These are phyloP conservation scores for Rhinogobio ventralis DNA, from an alignment of 2,797 vertebrate species.

Conservation along the genomic window DNA sequence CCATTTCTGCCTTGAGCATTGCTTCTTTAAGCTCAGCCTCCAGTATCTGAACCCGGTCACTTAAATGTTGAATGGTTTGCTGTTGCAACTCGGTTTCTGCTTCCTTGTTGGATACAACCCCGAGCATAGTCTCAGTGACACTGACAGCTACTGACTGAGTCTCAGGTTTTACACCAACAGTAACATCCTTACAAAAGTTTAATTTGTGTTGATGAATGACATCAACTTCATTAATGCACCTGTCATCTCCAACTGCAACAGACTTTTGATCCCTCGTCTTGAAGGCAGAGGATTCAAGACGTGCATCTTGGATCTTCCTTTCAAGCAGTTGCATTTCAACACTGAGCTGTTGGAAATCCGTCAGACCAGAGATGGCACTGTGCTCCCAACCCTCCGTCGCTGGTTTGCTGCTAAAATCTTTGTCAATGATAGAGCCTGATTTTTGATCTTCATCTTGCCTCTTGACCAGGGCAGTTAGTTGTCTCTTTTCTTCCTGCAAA, in stretches of 20 bases:
- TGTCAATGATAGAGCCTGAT: background rate
- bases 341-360: slow-evolving; percentile 85
- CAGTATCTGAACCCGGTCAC: slow-evolving; percentile 86
- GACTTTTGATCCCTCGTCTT: slow-evolving; percentile 71
- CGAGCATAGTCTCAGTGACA: slow-evolving; percentile 86
- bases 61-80: slow-evolving; percentile 85
- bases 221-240: slow-evolving; percentile 64
- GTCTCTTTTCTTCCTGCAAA: slow-evolving; percentile 93
- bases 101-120: slow-evolving; percentile 80
- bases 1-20: slow-evolving; percentile 89
- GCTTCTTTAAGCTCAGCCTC: slow-evolving; percentile 93
- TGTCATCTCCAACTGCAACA: slow-evolving; percentile 75
- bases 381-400: slow-evolving; percentile 72
- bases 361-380: slow-evolving; percentile 75
- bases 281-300: slow-evolving; percentile 67
- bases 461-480: slow-evolving; percentile 85
- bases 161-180: slow-evolving; percentile 75
- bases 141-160: slow-evolving; percentile 76
- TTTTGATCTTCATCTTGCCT: slow-evolving; percentile 70
- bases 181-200: slow-evolving; percentile 71
- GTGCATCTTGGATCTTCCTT: slow-evolving; percentile 83
- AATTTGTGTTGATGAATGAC: slow-evolving; percentile 2
- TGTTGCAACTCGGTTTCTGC: slow-evolving; percentile 89
- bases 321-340: slow-evolving; percentile 89
- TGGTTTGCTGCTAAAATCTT: background rate